Percentiles rank a stretch among this genome's conserved stretches.
Evolutionary conservation across 1,140 invertebrate genomes (phyloP).

Genomic region (Druon quercuslanigerum): DNA sequence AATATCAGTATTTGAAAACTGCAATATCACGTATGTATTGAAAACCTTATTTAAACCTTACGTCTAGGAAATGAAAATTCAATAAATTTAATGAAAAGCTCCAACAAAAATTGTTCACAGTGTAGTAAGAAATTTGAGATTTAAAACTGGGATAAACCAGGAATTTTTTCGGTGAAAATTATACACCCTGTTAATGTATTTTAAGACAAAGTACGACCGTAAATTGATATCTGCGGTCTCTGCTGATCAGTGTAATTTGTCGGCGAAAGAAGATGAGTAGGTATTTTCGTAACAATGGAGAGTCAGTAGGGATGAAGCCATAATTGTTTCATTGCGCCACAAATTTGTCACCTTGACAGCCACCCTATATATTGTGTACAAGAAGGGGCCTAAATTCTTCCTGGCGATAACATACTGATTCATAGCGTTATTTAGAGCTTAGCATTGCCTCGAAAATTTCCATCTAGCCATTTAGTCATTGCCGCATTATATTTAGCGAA

Average conservation of each 20-base stretch:
- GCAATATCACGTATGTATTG: no score
- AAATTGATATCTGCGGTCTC: not conserved
- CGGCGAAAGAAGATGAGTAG: not conserved
- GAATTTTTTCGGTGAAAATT: no score
- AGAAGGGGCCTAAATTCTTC: conserved; percentile 7
- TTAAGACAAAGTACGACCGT: no score
- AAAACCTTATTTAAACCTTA: no score
- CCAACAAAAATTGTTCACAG: no score
- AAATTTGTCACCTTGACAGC: not conserved
- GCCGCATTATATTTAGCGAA: conserved; percentile 37
- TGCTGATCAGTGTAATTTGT: not conserved
- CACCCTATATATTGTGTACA: not conserved
- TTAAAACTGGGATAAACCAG: no score
- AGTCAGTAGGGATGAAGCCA: not conserved
- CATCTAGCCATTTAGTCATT: conserved; percentile 34
- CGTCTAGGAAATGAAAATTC: no score
- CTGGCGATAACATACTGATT: conserved; percentile 5
- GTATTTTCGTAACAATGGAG: not conserved
- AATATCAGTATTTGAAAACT: no score
- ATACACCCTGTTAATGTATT: no score
- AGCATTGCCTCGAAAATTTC: conserved; percentile 41
- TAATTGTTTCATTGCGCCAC: conserved; percentile 7
- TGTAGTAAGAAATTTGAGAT: no score
- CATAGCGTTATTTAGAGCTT: conserved; percentile 25
- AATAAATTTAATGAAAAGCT: no score